Conservation (phyloP, 2,113 vertebrate species). For the Epinephelus lanceolatus region DNA sequence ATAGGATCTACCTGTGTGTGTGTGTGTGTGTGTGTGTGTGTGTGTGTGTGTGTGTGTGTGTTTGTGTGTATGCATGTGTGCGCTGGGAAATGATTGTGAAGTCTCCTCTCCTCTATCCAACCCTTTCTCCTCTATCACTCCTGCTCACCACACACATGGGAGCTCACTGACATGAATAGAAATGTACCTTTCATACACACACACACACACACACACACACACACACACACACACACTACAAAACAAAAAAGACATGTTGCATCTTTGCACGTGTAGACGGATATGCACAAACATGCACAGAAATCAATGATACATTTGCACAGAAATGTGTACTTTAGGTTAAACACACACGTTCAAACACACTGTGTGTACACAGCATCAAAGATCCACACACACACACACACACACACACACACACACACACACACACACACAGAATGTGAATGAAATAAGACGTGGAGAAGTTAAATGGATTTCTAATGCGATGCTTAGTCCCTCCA, state of each 20-base stretch:
- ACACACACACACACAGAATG: not conserved
- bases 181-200: slow-evolving; percentile 14
- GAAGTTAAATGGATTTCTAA: slow-evolving; percentile 62
- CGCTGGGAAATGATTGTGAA: slow-evolving; percentile 51
- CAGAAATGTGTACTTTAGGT: not conserved
- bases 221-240: not conserved
- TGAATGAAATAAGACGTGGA: slow-evolving; percentile 50
- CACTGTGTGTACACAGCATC: not conserved
- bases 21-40: slow-evolving; percentile 34
- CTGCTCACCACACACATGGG: slow-evolving; percentile 16
- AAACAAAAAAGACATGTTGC: not conserved
- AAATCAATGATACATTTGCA: slow-evolving; percentile 27
- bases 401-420: not conserved
- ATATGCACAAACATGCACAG: not conserved
- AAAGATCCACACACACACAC: not conserved
- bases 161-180: slow-evolving; percentile 64
- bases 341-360: not conserved
- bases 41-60: slow-evolving; percentile 8
- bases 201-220: slow-evolving; percentile 21
- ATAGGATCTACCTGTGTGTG: slow-evolving; percentile 57
- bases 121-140: not conserved
- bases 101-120: slow-evolving; percentile 24
- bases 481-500: slow-evolving; percentile 17
- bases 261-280: not conserved
- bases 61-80: slow-evolving; percentile 1